phyloP scores from a whole-genome alignment of 2,113 vertebrate species.

The Struthidea cinerea region DNA sequence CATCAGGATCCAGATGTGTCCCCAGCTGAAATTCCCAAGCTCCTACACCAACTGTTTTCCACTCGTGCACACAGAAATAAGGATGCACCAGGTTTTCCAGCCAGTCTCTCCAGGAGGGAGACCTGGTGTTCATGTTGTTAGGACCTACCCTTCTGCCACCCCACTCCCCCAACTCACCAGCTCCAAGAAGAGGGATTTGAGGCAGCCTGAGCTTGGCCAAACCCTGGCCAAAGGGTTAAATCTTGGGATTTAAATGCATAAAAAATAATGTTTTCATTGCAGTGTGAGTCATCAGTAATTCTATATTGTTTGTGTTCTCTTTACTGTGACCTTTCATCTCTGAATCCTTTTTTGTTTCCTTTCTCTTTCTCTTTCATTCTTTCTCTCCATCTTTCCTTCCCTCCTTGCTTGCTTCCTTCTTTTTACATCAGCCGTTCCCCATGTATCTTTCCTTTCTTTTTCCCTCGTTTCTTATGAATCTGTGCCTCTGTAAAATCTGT shows the following conservation, averaged over 20 bases:
- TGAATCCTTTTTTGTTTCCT: background rate
- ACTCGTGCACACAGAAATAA: background rate
- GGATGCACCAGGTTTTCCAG: background rate
- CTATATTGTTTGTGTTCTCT: background rate
- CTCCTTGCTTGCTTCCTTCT: fast-evolving
- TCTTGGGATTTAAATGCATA: background rate
- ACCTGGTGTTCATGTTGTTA: background rate
- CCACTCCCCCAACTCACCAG: background rate
- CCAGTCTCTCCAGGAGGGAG: background rate
- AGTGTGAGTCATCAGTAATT: constrained; percentile 4
- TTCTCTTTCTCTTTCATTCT: background rate
- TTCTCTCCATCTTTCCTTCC: too few relatives aligned
- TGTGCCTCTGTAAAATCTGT: background rate
- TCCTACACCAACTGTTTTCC: background rate
- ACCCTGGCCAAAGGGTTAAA: background rate
- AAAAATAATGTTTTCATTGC: background rate
- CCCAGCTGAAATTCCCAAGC: fast-evolving
- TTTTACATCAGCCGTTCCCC: background rate
- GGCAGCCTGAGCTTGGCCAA: background rate
- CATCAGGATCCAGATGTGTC: background rate
- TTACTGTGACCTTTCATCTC: background rate
- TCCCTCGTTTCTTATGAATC: background rate
- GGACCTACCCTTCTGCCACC: background rate
- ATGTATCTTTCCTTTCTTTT: background rate
- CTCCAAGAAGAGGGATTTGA: background rate